Evolutionary conservation across 2,888 invertebrate genomes (phyloP), one percentile per base, ranked within the genome.

Genomic region (Agrochola circellaris): DNA sequence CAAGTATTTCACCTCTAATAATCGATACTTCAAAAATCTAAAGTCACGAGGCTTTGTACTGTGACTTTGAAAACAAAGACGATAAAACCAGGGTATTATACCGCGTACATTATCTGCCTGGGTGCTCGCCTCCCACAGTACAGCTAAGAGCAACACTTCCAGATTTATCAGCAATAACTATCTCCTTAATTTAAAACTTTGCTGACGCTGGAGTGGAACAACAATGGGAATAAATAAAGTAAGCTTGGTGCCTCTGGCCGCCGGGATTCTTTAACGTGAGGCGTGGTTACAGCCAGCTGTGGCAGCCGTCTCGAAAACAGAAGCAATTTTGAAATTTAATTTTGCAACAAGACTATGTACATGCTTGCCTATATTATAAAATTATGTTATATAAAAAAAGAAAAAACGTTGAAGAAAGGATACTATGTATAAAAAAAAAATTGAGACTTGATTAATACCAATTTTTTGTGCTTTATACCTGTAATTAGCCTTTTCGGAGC

Each of bases 131-230:
- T 70, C 51, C 58, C 60, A 64, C 66, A 60, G 74, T 64, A 67
- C 61, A 70, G 66, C 69, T 74, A 70, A 85, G 69, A 84, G 80
- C 64, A 77, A 82, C 77, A 78, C 79, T 86, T 76, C 61, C 42
- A 75, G 79, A 85, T 83, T 85, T 87, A 87, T 87, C 87, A 83
- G 86, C 62, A 73, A 86, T 82, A 87, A 87, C 76, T 86, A 86
- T 82, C 82, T 81, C 73, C 79, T 84, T 82, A 81, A 86, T 82
- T 84, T 84, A 78, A 87, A 87, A 86, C 79, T 87, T 87, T 78
- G 77, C 77, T 82, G 75, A 78, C 73, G 60, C 65, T 71, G 61
- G 73, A 81, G 77, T 71, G 65, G 54, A 76, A 78, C 78, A 86
- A 87, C 83, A 87, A 85, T 83, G 58, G 70, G 70, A 76, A 85